phyloP scores from a whole-genome alignment of 2,888 invertebrate species.

The Stegophylla sp. region DNA sequence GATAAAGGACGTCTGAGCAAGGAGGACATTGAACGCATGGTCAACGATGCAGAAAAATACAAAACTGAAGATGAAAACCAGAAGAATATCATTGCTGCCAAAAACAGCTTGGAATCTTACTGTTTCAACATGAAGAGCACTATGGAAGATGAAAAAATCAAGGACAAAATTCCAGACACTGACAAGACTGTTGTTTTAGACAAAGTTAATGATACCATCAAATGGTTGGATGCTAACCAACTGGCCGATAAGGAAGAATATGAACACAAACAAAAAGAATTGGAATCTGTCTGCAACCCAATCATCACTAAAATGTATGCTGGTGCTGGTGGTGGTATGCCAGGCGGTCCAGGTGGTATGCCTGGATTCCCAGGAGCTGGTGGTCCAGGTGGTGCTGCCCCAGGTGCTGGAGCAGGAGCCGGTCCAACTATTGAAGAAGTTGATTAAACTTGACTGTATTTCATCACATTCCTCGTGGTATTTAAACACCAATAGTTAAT shows the following conservation, averaged over 20 bases:
- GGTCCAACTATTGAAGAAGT: constrained; percentile 59
- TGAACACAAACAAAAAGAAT: constrained; percentile 92
- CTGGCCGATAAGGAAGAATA: constrained; percentile 93
- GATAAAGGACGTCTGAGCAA: constrained; percentile 91
- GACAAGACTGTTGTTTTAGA: constrained; percentile 83
- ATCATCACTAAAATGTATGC: constrained; percentile 95
- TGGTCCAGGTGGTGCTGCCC: constrained; percentile 68
- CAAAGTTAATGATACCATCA: constrained; percentile 88
- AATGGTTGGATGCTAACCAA: constrained; percentile 83
- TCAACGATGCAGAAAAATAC: constrained; percentile 91
- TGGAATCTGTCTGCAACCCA: constrained; percentile 90
- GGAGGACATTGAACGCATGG: constrained; percentile 93
- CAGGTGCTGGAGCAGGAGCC: constrained; percentile 61
- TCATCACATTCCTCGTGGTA: constrained; percentile 30
- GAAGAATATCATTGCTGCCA: constrained; percentile 82
- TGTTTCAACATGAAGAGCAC: constrained; percentile 95
- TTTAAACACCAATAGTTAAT: constrained; percentile 1
- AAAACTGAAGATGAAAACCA: constrained; percentile 83
- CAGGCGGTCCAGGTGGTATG: constrained; percentile 44
- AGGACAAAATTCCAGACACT: constrained; percentile 77
- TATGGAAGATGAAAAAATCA: constrained; percentile 92
- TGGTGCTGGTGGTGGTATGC: constrained; percentile 74
- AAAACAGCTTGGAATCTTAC: constrained; percentile 86
- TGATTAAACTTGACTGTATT: constrained; percentile 23
- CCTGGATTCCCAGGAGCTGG: constrained; percentile 57